Evolutionary conservation across 2,888 invertebrate genomes (phyloP).

Genomic region (Rotaria socialis): DNA sequence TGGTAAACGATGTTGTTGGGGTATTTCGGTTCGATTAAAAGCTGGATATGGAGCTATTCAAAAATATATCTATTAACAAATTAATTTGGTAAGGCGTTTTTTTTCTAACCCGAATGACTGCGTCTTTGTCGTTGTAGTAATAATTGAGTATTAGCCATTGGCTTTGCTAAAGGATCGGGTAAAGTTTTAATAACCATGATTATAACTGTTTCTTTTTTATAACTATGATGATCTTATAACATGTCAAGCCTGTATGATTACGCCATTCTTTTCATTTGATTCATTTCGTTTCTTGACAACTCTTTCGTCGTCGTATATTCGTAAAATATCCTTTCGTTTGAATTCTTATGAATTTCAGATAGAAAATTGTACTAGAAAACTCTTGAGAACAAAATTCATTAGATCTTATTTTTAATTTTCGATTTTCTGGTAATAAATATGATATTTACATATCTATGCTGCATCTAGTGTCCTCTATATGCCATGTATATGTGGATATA

Average conservation of each 20-base stretch:
- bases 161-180: neutral
- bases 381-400: too few relatives aligned
- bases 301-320: too few relatives aligned
- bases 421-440: too few relatives aligned
- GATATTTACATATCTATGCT: too few relatives aligned
- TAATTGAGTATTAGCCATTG: neutral
- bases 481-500: too few relatives aligned
- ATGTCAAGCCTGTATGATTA: neutral
- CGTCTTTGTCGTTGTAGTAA: neutral
- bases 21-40: neutral
- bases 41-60: neutral
- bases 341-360: too few relatives aligned
- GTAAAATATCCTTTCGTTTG: too few relatives aligned
- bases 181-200: conserved; percentile 8
- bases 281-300: neutral
- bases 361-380: too few relatives aligned
- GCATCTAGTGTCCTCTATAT: too few relatives aligned
- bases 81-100: neutral
- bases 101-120: neutral
- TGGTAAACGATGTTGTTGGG: neutral
- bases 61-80: neutral
- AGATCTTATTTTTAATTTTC: too few relatives aligned
- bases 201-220: neutral
- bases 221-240: neutral
- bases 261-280: neutral